Base-by-base conservation (phyloP, 2,113 vertebrate genomes). In the Dicerorhinus sumatrensis region DNA sequence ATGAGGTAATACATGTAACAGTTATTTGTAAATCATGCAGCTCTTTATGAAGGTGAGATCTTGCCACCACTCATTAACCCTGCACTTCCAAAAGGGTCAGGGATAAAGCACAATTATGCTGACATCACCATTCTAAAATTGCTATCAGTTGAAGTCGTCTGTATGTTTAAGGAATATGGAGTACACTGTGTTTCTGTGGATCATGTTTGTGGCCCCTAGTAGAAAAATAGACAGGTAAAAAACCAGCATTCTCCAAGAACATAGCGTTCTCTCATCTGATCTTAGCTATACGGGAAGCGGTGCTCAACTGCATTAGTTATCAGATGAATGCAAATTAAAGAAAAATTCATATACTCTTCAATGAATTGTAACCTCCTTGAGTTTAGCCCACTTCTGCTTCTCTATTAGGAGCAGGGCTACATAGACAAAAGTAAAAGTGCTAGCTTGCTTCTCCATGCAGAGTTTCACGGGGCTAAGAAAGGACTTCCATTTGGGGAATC, bases 51-150 rank as follows among this genome's bases (percentile, higher is more conserved):
- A 87, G 77, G n/a, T 27, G 87, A 76, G 73, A 39, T 89, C 48
- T 95, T 92, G 39, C 42, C n/a, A 76, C 48, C 87, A 21, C 21
- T 80, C 70, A 93, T 81, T 97, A 88, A 80, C 25, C 73, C 27
- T 62, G 51, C 33, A 77, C 72, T 42, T 89, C 36, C 65, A 60
- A 90, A 90, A 96, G 62, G n/a, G n/a, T 79, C n/a, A 73, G 48
- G 10, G 42, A 95, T 82, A 58, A 85, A 65, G 87, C 36, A 77
- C 18, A 96, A 79, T 90, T 92, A 90, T 90, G 69, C 79, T 93
- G 42, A 96, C 58, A 36, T 94, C 77, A 93, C 63, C 39, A 65
- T 54, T 86, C 20, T 54, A 83, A 70, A 46, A 67, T 23, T 91
- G 2, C 21, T 39, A 77, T 27, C 29, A 60, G 33, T 89, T 94